These are phyloP conservation scores for Polydesmus complanatus DNA, from an alignment of 2,888 invertebrate species.

Conservation along the genomic window DNA sequence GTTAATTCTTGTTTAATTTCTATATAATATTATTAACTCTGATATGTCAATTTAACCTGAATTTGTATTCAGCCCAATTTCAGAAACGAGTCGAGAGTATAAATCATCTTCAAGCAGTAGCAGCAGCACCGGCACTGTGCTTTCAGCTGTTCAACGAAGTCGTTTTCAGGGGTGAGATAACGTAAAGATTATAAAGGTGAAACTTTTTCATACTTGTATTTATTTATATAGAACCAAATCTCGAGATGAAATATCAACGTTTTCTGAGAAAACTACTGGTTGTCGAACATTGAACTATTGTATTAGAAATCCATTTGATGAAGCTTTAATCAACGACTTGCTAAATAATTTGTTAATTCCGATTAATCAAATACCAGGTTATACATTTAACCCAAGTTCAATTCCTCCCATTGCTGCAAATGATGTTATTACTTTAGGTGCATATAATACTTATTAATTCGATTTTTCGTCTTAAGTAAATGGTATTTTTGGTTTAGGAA, in stretches of 20 bases:
- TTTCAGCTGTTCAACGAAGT: background rate
- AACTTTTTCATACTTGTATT: background rate
- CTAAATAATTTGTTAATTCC: background rate
- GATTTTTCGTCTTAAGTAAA: background rate
- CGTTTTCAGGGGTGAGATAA: background rate
- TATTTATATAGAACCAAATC: slow-evolving; percentile 4
- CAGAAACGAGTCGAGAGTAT: slow-evolving; percentile 7
- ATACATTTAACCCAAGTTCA: background rate
- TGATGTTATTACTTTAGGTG: background rate
- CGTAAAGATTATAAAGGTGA: background rate
- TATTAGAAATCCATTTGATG: background rate
- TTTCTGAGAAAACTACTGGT: background rate
- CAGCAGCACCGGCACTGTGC: background rate
- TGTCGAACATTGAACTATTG: background rate
- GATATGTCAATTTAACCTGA: no score
- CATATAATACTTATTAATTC: background rate
- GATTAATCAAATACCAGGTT: background rate
- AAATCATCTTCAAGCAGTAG: slow-evolving; percentile 10
- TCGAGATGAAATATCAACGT: slow-evolving; percentile 1
- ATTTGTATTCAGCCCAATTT: slow-evolving; percentile 4
- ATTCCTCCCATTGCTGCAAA: background rate
- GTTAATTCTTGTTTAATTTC: no score
- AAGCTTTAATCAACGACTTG: background rate
- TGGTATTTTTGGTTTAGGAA: background rate
- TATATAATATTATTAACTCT: no score